These are phyloP conservation scores for Phrynosoma platyrhinos DNA, from an alignment of 2,113 vertebrate species.

Conservation along the genomic window DNA sequence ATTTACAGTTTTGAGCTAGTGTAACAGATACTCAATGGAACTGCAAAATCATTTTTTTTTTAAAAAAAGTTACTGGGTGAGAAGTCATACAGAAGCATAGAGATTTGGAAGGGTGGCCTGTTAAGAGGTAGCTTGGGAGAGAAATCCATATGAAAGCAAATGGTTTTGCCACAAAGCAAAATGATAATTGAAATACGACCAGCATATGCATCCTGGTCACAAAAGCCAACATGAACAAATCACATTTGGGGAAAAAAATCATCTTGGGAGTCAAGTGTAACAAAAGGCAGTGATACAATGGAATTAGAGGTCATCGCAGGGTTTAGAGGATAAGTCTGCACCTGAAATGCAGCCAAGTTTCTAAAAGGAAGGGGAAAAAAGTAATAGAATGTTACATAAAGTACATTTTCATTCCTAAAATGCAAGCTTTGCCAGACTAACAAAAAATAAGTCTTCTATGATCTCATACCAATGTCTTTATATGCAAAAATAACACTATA, in stretches of 20 bases:
- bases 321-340: conserved; percentile 78
- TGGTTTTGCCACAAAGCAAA: conserved; percentile 74
- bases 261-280: conserved; percentile 72
- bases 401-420: conserved; percentile 70
- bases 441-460: conserved; percentile 43
- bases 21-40: conserved; percentile 56
- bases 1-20: conserved; percentile 69
- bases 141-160: conserved; percentile 76
- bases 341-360: conserved; percentile 78
- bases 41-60: conserved; percentile 53
- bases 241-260: conserved; percentile 74
- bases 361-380: conserved; percentile 75
- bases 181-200: conserved; percentile 74
- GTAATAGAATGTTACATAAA: conserved; percentile 74
- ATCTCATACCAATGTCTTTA: conserved; percentile 50
- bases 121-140: conserved; percentile 86
- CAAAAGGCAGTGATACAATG: conserved; percentile 78
- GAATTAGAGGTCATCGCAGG: conserved; percentile 78
- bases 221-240: conserved; percentile 76
- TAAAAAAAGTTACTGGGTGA: conserved; percentile 67
- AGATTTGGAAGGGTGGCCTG: conserved; percentile 69
- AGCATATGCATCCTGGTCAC: conserved; percentile 78
- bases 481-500: conserved; percentile 59
- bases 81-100: conserved; percentile 64
- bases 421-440: conserved; percentile 59